Evolutionary conservation across 1,140 invertebrate species (phyloP), one percentile per base, ranked within the genome.

Genomic region (Lucilia sericata): DNA sequence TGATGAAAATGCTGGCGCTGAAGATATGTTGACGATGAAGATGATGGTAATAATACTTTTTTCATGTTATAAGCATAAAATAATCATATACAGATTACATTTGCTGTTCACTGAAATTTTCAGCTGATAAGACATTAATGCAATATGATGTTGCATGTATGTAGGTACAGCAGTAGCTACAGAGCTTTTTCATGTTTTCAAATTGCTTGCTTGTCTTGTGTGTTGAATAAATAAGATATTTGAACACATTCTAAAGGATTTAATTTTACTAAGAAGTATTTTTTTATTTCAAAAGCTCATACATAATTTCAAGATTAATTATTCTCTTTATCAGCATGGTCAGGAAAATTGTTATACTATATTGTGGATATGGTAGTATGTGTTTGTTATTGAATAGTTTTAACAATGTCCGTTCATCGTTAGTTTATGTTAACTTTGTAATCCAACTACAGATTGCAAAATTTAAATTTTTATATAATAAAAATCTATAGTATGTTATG

Each of bases 121-220:
- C 14, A 14, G 55, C 55, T 60, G 55, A 60, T 60, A 60, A 60
- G 55, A n/a, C 55, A 60, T 60, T 60, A 60, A 60, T 60, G 55
- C 55, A 60, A 60, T n/a, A 60, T 60, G n/a, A 60, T 60, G 17
- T 60, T 60, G 55, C 55, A 60, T 60, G 55, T n/a, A 60, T 60
- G 55, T n/a, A 60, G 7, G 14, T 7, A 17, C 14, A 60, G 14
- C 2, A 60, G 12, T 2, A 60, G 55, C 55, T 30, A 30, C 25
- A 30, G 25, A 30, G 25, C 25, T 30, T 30, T 1, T 1, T 4
- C 55, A 17, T 17, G 5, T 17, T 14, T 60, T 12, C 17, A n/a
- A 14, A 7, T 5, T 60, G 13, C 14, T 60, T 17, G 55, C 14
- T 13, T 14, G 3, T 5, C 12, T 55, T 55, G 10, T 60, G 51